These are phyloP conservation scores for Eristalis pertinax DNA, from an alignment of 2,888 invertebrate species.

Conservation along the genomic window DNA sequence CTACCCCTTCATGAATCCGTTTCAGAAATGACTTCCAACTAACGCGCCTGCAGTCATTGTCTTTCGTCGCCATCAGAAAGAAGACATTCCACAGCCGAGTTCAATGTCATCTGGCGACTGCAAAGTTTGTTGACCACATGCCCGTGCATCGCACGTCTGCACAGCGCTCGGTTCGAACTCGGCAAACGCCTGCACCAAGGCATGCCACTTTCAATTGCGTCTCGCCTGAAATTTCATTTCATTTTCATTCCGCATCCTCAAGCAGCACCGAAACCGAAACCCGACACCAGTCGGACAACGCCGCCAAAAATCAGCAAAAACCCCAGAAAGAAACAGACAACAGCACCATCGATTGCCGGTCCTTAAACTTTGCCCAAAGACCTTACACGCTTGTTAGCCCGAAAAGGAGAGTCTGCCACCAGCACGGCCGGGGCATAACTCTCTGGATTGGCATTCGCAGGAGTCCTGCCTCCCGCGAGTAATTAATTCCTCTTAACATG, in stretches of 20 bases:
- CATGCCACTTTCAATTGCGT: slow-evolving; percentile 59
- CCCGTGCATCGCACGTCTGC: neutral
- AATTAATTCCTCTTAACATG: slow-evolving; percentile 66
- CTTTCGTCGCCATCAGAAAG: neutral
- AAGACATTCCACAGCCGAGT: neutral
- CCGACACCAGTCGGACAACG: neutral
- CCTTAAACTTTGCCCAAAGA: slow-evolving; percentile 61
- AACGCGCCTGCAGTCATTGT: no score
- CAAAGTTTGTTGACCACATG: neutral
- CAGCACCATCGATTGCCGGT: slow-evolving; percentile 49
- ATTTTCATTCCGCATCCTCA: slow-evolving; percentile 49
- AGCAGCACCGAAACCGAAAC: slow-evolving; percentile 16
- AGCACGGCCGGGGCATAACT: slow-evolving; percentile 36
- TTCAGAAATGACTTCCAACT: no score
- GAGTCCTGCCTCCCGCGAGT: slow-evolving; percentile 52
- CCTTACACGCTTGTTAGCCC: slow-evolving; percentile 48
- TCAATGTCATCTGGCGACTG: neutral
- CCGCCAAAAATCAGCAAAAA: slow-evolving; percentile 26
- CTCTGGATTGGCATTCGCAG: slow-evolving; percentile 25
- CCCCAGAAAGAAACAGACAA: slow-evolving; percentile 11
- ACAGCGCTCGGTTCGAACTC: neutral
- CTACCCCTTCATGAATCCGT: no score
- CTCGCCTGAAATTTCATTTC: slow-evolving; percentile 57
- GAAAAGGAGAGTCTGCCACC: slow-evolving; percentile 13
- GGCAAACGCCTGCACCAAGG: neutral